phyloP scores from a whole-genome alignment of 1,140 invertebrate species.

The Habropoda laboriosa region DNA sequence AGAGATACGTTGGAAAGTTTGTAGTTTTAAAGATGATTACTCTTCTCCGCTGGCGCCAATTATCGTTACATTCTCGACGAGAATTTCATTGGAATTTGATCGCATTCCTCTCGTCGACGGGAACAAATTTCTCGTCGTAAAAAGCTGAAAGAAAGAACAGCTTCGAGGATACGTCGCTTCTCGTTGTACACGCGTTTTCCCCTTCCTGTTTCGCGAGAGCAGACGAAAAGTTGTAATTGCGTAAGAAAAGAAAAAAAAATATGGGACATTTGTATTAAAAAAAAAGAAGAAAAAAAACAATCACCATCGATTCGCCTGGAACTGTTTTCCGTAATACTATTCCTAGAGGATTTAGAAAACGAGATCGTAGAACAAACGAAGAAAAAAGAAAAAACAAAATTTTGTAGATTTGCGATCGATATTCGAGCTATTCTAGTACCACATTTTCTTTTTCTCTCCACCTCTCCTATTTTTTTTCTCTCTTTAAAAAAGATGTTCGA shows the following conservation, averaged over 20 bases:
- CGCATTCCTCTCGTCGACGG: background rate
- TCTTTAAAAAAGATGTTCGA: constrained; percentile 4
- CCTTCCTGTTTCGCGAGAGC: background rate
- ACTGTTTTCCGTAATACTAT: background rate
- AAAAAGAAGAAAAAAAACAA: too few relatives aligned
- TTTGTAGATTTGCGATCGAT: constrained; percentile 1
- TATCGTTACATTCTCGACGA: background rate
- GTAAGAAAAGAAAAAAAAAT: background rate
- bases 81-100: background rate
- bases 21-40: background rate
- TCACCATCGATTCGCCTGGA: background rate
- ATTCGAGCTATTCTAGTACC: background rate
- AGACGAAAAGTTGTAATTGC: background rate
- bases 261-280: constrained; percentile 14
- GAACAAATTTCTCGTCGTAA: too few relatives aligned
- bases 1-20: constrained; percentile 8
- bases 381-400: background rate
- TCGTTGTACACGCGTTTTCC: background rate
- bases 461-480: background rate
- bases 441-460: background rate
- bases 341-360: background rate
- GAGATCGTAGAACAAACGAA: too few relatives aligned
- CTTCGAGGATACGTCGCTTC: background rate
- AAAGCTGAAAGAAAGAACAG: background rate
- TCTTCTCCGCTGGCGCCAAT: background rate